Evolutionary conservation across 1,140 invertebrate genomes (phyloP), one percentile per base, ranked within the genome.

Genomic region (Zaprionus inermis): DNA sequence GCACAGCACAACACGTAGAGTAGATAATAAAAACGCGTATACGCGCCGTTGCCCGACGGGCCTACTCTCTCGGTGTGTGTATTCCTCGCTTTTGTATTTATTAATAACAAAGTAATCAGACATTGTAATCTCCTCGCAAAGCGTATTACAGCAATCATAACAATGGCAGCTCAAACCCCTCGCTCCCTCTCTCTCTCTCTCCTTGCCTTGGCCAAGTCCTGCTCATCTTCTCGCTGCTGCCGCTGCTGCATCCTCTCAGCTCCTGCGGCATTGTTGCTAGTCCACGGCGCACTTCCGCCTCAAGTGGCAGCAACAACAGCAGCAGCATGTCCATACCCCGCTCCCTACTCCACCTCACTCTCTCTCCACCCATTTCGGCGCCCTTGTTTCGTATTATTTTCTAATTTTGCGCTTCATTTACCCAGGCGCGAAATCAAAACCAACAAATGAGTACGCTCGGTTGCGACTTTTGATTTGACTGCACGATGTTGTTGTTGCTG

Each of bases 51-150:
- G 61, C 38, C 65, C 65, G 65, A 56, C 24, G n/a, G 56, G n/a
- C 7, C 6, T n/a, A n/a, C n/a, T n/a, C 41, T 46, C 12, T 46
- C 36, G 38, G 41, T 65, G 68, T 68, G 69, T 84, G 64, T 72
- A 63, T 76, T 71, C 38, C 72, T 65, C 76, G 83, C 79, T 79
- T 88, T 86, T 86, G 79, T 88, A 81, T 88, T 86, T 86, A 88
- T 88, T 88, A 88, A 88, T 88, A 88, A 88, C 83, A 88, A 88
- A 88, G 83, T 88, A 88, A 88, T 88, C 83, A 88, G 83, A 88
- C 81, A 88, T 88, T 88, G 83, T 88, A 88, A 88, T 88, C 83
- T 88, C 28, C 65, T 74, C 72, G 57, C 83, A 83, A 89, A 88
- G 83, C 83, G 83, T 88, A 88, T 86, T 86, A 86, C 79, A 88